Percentiles rank a stretch among this genome's conserved stretches.
Evolutionary conservation across 2,113 vertebrate genomes (phyloP).

Genomic region (Otus sunia): DNA sequence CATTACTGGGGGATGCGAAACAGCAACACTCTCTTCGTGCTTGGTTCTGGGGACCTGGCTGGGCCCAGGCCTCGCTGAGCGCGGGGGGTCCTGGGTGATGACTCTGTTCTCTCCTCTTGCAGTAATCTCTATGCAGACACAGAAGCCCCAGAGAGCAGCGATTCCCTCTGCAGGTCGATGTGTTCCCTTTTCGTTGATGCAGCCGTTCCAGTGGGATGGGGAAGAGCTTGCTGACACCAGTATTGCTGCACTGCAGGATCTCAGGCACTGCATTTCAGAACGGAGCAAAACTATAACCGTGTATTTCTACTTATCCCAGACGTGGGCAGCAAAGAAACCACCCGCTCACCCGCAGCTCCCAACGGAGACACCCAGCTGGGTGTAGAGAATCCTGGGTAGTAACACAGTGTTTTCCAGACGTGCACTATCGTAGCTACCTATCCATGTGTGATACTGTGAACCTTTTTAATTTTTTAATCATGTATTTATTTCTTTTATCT

Average conservation of each 20-base stretch:
- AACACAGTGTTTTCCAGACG: constrained; percentile 42
- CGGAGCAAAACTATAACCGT: constrained; percentile 32
- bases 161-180: constrained; percentile 49
- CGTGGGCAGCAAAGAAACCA: constrained; percentile 12
- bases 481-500: constrained; percentile 76
- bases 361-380: not conserved
- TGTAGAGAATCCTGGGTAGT: constrained; percentile 52
- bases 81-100: not conserved
- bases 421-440: constrained; percentile 60
- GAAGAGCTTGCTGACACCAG: constrained; percentile 42
- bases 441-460: constrained; percentile 69
- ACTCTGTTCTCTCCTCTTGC: constrained; percentile 18
- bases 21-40: not conserved
- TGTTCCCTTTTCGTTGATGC: constrained; percentile 51
- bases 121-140: constrained; percentile 79
- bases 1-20: not conserved
- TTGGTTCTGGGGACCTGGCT: not conserved
- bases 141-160: constrained; percentile 57
- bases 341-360: constrained; percentile 22
- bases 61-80: not conserved
- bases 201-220: constrained; percentile 33
- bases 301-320: constrained; percentile 36
- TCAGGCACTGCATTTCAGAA: not conserved
- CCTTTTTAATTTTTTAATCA: constrained; percentile 44
- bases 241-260: constrained; percentile 38